Evolutionary conservation across 1,140 invertebrate genomes (phyloP).

Genomic region (Atopsyche davidsoni): DNA sequence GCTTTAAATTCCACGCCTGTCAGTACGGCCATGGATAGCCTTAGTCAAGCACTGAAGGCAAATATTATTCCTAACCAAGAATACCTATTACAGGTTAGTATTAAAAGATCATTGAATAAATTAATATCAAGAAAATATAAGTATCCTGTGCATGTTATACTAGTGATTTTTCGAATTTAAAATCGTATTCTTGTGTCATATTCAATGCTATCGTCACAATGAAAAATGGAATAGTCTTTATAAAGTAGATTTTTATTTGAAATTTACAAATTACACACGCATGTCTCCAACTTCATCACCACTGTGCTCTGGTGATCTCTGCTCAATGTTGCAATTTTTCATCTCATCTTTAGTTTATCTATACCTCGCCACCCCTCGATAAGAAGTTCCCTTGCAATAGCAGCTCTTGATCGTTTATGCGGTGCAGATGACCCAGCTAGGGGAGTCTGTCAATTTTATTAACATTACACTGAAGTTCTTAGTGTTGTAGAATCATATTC

Average conservation of each 20-base stretch:
- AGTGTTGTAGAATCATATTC: background rate
- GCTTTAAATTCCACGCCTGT: slow-evolving; percentile 37
- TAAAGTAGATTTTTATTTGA: slow-evolving; percentile 6
- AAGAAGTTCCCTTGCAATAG: no score
- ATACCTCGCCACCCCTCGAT: no score
- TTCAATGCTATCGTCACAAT: background rate
- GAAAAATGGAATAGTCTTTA: background rate
- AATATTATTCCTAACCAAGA: slow-evolving; percentile 87
- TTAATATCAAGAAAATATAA: background rate
- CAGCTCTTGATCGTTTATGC: no score
- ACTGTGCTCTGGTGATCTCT: no score
- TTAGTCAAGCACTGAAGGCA: slow-evolving; percentile 68
- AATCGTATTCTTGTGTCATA: background rate
- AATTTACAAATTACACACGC: background rate
- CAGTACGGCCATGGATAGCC: slow-evolving; percentile 68
- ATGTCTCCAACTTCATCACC: no score
- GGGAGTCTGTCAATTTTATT: background rate
- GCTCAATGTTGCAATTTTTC: no score
- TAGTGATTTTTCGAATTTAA: background rate
- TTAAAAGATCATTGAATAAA: background rate
- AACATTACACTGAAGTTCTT: no score
- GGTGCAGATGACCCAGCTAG: no score
- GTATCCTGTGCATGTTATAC: background rate
- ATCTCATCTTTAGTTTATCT: no score
- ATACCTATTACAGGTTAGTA: slow-evolving; percentile 69